Evolutionary conservation across 1,140 invertebrate genomes (phyloP), one percentile per base, ranked within the genome.

Genomic region (Sweltsa coloradensis): DNA sequence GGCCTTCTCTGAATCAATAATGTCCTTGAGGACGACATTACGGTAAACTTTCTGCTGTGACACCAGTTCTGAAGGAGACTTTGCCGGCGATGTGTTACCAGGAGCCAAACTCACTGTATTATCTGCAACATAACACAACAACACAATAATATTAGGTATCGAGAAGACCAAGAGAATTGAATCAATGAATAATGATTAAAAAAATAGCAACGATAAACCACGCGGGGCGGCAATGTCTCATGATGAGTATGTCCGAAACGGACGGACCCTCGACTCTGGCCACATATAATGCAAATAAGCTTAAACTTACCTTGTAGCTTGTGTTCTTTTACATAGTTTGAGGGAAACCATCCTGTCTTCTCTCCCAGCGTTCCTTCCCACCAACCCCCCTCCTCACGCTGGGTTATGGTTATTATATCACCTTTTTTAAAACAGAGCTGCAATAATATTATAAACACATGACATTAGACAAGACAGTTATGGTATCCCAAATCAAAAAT

Each of bases 291-390:
- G n/a, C n/a, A n/a, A n/a, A n/a, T n/a, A n/a, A n/a, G n/a, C n/a
- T n/a, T n/a, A n/a, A n/a, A n/a, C n/a, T n/a, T 23, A 47, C 46
- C 46, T 47, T 47, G 46, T 6, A 34, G 22, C 76, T 85, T 88
- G 58, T 80, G 81, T 64, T 94, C 89, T 59, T 84, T 87, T 16
- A 96, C 91, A 76, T 96, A 97, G 69, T 97, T 95, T 54, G 89
- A 90, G 50, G 95, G 95, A 72, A 98, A 98, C 95, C 95, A 98
- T 54, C 93, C 94, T 51, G 93, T 96, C 63, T 89, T 87, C 41
- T 90, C 92, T 52, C 86, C 79, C 16, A 96, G 68, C 2, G 92
- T 97, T 13, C 93, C 95, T 70, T 98, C 94, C 94, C 94, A 97
- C 79, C 93, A 96, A 22, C 90, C 93, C 39, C 93, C 94, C 62